These are phyloP conservation scores for Drosophila nr. perissopoda DNA, from an alignment of 2,888 invertebrate genomes.

Conservation along the genomic window DNA sequence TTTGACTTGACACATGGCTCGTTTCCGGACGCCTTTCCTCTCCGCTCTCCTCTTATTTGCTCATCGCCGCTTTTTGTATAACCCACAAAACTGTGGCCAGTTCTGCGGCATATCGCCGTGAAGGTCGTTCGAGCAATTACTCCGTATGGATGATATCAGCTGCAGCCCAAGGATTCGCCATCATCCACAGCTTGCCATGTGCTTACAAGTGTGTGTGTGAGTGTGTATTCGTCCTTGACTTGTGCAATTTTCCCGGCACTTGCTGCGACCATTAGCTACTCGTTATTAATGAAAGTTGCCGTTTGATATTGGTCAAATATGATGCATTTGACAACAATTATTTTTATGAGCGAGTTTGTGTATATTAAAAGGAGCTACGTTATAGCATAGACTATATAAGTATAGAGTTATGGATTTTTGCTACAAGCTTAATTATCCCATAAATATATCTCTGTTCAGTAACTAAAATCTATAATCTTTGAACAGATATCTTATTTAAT, in stretches of 20 bases:
- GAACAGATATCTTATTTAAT: neutral
- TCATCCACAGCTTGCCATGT: conserved; percentile 15
- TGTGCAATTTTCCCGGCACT: conserved; percentile 60
- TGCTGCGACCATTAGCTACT: conserved; percentile 13
- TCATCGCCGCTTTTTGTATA: conserved; percentile 46
- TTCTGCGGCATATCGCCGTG: conserved; percentile 66
- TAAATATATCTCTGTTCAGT: neutral
- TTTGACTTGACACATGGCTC: conserved; percentile 60
- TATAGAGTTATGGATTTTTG: neutral
- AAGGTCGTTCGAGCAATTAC: conserved; percentile 73
- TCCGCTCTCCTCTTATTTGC: neutral
- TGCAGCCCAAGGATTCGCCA: conserved; percentile 49
- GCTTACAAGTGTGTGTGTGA: conserved; percentile 8
- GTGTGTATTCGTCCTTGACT: conserved; percentile 60
- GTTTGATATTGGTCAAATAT: neutral
- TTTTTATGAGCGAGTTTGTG: neutral
- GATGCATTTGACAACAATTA: neutral
- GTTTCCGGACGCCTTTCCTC: conserved; percentile 54
- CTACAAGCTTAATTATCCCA: neutral
- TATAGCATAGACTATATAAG: neutral
- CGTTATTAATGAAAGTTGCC: conserved; percentile 1
- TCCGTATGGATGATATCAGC: conserved; percentile 44
- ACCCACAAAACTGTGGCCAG: conserved; percentile 70
- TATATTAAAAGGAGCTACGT: neutral
- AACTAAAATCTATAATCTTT: neutral